Percentiles rank a stretch among this genome's conserved stretches.
Evolutionary conservation across 2,797 vertebrate genomes (phyloP).

Genomic region (Agapornis canus): DNA sequence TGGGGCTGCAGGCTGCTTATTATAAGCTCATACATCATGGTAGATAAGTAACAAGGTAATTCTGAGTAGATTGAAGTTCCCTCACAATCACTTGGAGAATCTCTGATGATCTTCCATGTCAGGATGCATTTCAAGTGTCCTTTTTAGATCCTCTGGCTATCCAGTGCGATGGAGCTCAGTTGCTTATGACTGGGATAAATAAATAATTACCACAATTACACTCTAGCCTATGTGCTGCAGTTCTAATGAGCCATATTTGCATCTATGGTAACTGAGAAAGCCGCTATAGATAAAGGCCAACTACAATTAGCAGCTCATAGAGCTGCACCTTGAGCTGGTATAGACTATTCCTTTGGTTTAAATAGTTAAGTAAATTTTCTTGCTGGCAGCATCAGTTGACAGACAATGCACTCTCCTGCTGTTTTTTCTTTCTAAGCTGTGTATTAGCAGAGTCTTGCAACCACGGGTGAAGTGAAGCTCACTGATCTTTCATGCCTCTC

Average conservation of each 20-base stretch:
- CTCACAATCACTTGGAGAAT: neutral
- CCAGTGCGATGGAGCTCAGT: neutral
- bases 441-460: neutral
- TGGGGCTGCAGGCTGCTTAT: neutral
- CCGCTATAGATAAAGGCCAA: neutral
- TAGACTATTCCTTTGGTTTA: neutral
- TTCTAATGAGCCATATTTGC: neutral
- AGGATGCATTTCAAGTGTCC: neutral
- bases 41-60: neutral
- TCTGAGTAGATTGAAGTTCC: neutral
- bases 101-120: neutral
- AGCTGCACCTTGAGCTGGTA: neutral
- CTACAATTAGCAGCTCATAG: neutral
- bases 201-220: neutral
- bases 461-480: neutral
- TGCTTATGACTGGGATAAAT: neutral
- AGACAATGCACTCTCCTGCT: neutral
- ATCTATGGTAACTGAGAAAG: neutral
- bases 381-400: neutral
- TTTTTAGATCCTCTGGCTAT: neutral
- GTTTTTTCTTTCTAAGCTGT: neutral
- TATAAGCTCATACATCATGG: neutral
- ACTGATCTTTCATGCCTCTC: neutral
- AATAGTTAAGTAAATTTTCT: neutral
- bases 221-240: neutral